phyloP scores from a whole-genome alignment of 1,140 invertebrate genomes.

The Phymastichus coffea region DNA sequence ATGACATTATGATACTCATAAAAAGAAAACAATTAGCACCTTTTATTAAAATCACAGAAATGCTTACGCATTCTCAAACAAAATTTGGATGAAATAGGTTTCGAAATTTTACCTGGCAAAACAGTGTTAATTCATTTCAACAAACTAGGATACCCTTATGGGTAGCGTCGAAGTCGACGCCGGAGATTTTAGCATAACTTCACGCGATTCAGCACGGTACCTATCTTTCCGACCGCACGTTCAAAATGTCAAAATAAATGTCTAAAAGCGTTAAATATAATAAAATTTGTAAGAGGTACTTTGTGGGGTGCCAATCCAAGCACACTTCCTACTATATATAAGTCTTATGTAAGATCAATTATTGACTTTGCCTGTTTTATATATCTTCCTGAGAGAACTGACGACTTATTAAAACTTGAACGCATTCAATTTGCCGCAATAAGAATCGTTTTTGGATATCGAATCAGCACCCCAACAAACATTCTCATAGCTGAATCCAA shows the following conservation, averaged over 20 bases:
- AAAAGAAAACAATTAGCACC: not conserved
- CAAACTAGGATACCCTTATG: not conserved
- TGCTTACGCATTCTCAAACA: not conserved
- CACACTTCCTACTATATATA: no score
- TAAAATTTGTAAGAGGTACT: not conserved
- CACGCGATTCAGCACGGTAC: not conserved
- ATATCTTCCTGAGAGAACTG: no score
- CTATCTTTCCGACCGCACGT: not conserved
- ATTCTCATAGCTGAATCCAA: not conserved
- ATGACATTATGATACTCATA: no score
- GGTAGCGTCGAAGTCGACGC: not conserved
- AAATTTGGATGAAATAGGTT: not conserved
- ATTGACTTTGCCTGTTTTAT: no score
- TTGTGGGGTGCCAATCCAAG: no score
- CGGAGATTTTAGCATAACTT: not conserved
- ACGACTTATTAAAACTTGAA: not conserved
- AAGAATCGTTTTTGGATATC: not conserved
- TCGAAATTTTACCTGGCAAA: not conserved
- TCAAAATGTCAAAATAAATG: not conserved
- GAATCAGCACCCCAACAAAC: conserved; percentile 1
- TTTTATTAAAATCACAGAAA: not conserved
- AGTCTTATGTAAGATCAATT: no score
- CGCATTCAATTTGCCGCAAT: not conserved
- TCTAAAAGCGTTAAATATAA: not conserved
- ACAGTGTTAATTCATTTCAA: not conserved